These are phyloP conservation scores for Lytechinus variegatus DNA, from an alignment of 35 echinoderm and acorn worm species.

Conservation along the genomic window DNA sequence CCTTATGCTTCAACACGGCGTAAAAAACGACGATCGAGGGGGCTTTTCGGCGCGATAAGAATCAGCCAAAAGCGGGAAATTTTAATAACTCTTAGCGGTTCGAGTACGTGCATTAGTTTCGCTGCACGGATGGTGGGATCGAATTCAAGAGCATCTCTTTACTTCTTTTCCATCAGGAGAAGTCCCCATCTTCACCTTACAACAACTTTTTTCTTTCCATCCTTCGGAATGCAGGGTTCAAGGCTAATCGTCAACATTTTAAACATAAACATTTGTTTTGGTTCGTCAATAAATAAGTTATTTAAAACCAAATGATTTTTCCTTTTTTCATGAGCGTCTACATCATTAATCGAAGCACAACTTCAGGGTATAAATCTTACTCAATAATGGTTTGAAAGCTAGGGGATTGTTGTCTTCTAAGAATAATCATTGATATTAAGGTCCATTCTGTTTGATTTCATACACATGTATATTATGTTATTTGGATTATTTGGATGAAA, in stretches of 20 bases:
- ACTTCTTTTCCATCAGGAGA: background rate
- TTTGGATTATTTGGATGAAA: too few species aligned
- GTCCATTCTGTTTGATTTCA: too few species aligned
- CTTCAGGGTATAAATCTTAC: too few species aligned
- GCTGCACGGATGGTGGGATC: background rate
- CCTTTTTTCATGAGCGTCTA: background rate
- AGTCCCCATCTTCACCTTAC: background rate
- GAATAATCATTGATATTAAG: too few species aligned
- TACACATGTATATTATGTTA: too few species aligned
- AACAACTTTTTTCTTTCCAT: background rate
- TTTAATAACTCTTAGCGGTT: conserved; percentile 9
- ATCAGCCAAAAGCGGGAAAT: background rate
- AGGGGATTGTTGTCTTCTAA: too few species aligned
- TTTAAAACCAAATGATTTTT: background rate
- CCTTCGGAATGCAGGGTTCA: background rate
- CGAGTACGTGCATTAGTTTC: conserved; percentile 14
- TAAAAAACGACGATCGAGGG: background rate
- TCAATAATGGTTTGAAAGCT: too few species aligned
- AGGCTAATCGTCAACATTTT: background rate
- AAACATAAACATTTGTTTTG: background rate
- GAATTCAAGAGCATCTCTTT: conserved; percentile 27
- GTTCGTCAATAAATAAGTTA: background rate
- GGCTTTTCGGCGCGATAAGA: background rate
- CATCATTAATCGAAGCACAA: too few species aligned
- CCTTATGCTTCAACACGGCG: background rate